Evolutionary conservation across 1,140 invertebrate genomes (phyloP).

Genomic region (Cydia pomonella): DNA sequence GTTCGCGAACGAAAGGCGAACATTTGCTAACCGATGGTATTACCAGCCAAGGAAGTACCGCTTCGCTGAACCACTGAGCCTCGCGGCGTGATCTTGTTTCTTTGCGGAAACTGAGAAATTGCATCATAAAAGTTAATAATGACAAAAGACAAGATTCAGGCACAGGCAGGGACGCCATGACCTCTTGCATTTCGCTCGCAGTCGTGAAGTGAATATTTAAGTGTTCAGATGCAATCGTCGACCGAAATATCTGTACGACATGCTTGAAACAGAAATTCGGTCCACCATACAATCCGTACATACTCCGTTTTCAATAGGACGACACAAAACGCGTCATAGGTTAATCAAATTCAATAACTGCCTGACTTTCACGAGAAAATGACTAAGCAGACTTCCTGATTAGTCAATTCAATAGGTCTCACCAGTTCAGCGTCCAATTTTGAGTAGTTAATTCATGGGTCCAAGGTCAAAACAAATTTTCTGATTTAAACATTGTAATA

Average conservation of each 20-base stretch:
- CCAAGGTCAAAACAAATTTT: too few relatives aligned
- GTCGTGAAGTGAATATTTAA: not conserved
- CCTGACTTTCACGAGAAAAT: not conserved
- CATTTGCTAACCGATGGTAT: not conserved
- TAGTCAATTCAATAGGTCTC: not conserved
- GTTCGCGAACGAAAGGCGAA: not conserved
- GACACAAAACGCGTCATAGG: not conserved
- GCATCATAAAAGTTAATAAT: not conserved
- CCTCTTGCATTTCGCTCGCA: not conserved
- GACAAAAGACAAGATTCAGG: not conserved
- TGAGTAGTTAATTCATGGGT: too few relatives aligned
- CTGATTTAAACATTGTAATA: too few relatives aligned
- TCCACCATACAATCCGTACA: not conserved
- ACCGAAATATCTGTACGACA: not conserved
- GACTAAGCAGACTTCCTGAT: slow-evolving; percentile 6
- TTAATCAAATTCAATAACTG: slow-evolving; percentile 1
- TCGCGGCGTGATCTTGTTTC: slow-evolving; percentile 21
- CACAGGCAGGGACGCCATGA: not conserved
- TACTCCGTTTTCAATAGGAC: not conserved
- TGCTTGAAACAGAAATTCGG: not conserved
- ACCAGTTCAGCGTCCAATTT: not conserved
- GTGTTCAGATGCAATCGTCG: not conserved
- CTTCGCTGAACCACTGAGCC: slow-evolving; percentile 22
- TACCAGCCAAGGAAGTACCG: slow-evolving; percentile 4
- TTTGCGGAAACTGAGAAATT: not conserved